Evolutionary conservation across 2,113 vertebrate genomes (phyloP).

Genomic region (Sus scrofa): T2T-Sscrofa CM000824.6:41801501-41802000

Average conservation of each 20-base stretch:
- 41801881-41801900: neutral
- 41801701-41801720: neutral
- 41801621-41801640: neutral
- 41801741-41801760: neutral
- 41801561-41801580: neutral
- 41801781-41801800: neutral
- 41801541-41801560: neutral
- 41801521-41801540: no score
- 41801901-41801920: neutral
- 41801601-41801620: neutral
- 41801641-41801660: neutral
- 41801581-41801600: neutral
- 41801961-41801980: neutral
- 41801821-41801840: neutral
- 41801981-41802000: rapidly evolving
- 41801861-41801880: neutral
- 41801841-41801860: rapidly evolving
- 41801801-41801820: neutral
- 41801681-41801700: neutral
- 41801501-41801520: no score
- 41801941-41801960: rapidly evolving
- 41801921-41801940: neutral
- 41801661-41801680: neutral
- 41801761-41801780: neutral
- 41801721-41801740: neutral